Evolutionary conservation across 2,113 vertebrate species (phyloP).

Genomic region (Lynx canadensis): DNA sequence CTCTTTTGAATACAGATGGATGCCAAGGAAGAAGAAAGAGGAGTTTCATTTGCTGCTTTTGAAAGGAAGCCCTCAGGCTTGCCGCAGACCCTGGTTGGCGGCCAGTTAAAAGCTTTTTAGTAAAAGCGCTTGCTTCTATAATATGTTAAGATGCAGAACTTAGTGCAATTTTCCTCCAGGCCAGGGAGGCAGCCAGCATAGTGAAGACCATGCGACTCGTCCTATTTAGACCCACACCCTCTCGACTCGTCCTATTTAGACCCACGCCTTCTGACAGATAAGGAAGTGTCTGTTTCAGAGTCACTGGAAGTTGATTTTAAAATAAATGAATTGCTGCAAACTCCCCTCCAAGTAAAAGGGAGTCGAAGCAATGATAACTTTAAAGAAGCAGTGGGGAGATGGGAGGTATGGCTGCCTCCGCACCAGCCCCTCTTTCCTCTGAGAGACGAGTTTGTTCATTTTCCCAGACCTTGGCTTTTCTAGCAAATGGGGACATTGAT

Average conservation of each 20-base stretch:
- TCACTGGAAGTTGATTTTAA: background rate
- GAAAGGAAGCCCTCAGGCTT: background rate
- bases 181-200: fast-evolving
- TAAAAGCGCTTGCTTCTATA: background rate
- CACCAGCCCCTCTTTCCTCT: background rate
- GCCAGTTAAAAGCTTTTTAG: background rate
- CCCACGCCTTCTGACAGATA: background rate
- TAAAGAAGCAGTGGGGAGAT: background rate
- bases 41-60: background rate
- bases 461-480: background rate
- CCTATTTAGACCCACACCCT: too few relatives aligned
- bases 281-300: background rate
- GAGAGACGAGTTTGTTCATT: background rate
- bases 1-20: background rate
- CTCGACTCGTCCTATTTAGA: too few relatives aligned
- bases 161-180: fast-evolving
- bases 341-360: background rate
- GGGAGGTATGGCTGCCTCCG: background rate
- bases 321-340: background rate
- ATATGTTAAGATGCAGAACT: background rate
- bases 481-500: background rate
- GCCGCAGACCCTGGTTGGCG: too few relatives aligned
- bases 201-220: background rate
- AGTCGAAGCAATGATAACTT: background rate
- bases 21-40: background rate